phyloP scores from a whole-genome alignment of 1,140 invertebrate species.

The Eupristina koningsbergeri region DNA sequence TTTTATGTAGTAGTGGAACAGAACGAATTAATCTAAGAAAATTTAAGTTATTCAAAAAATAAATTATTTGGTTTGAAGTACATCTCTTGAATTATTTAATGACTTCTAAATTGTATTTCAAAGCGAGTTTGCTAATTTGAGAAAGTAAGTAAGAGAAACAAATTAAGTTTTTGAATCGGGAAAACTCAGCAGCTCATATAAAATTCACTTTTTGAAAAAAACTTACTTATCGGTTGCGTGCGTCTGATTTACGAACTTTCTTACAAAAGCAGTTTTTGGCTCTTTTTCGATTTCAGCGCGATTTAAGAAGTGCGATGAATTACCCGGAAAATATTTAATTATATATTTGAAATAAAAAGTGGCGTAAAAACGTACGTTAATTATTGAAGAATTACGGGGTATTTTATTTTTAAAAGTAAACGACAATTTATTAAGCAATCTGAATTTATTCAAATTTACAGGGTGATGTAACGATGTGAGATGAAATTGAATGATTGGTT shows the following conservation, averaged over 20 bases:
- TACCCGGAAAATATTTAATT: not conserved
- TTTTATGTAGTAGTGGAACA: no score
- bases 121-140: not conserved
- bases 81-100: not conserved
- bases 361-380: no score
- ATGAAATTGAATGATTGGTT: no score
- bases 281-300: not conserved
- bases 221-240: not conserved
- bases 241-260: not conserved
- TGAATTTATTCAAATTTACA: no score
- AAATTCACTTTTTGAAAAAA: constrained; percentile 16
- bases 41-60: not conserved
- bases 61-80: not conserved
- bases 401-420: no score
- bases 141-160: not conserved
- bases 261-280: constrained; percentile 4
- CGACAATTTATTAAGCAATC: no score
- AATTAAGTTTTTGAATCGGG: constrained; percentile 12
- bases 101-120: not conserved
- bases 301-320: not conserved
- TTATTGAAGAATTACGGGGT: no score
- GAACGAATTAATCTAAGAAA: not conserved
- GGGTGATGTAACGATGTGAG: no score
- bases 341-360: not conserved
- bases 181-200: not conserved